Base-by-base conservation (phyloP, 2,888 invertebrate genomes). In the Sabatieria punctata region DNA sequence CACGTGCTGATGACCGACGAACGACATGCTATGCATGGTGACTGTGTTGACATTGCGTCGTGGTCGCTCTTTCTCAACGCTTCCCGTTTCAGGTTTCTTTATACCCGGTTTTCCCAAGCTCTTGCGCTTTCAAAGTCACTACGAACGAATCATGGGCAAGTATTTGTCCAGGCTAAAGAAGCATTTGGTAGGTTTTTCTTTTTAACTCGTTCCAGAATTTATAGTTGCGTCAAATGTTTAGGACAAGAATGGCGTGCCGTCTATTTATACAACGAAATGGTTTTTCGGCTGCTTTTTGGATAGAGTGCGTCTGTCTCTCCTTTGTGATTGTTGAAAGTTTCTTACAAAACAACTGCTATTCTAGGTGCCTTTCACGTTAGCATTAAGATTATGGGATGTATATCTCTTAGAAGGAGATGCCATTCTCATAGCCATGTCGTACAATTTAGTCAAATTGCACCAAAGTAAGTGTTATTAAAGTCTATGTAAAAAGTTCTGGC, bases 221-320 rank as follows among this genome's bases (percentile, higher is more conserved):
- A n/a, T n/a, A n/a, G n/a, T n/a, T n/a, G n/a, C n/a, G n/a, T n/a
- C n/a, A n/a, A n/a, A n/a, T 37, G 42, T 55, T 36, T 55, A 71
- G 71, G 88, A 93, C 65, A 82, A 81, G 65, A 83, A 86, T 68
- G 88, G 88, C 57, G 80, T 97, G 55, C 89, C 91, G 35, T 85
- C 88, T 65, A 75, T 95, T 43, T 97, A 97, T 70, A 86, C 93
- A 30, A 76, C 97, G 38, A 97, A 97, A 68, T 97, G 95, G 95
- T 97, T 91, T 73, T 89, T 97, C 71, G 95, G 97, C 63, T 93
- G 95, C 68, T 97, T 97, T 69, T 80, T 97, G 58, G 97, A 97
- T 71, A 76, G 95, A 69, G 89, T 89, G 70, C 74, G 77, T 38
- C 11, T 6, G 11, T 38, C 6, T 18, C 22, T 30, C 30, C 30